These are phyloP conservation scores for Bubo blakistoni DNA, from an alignment of 2,113 vertebrate species.

Conservation along the genomic window DNA sequence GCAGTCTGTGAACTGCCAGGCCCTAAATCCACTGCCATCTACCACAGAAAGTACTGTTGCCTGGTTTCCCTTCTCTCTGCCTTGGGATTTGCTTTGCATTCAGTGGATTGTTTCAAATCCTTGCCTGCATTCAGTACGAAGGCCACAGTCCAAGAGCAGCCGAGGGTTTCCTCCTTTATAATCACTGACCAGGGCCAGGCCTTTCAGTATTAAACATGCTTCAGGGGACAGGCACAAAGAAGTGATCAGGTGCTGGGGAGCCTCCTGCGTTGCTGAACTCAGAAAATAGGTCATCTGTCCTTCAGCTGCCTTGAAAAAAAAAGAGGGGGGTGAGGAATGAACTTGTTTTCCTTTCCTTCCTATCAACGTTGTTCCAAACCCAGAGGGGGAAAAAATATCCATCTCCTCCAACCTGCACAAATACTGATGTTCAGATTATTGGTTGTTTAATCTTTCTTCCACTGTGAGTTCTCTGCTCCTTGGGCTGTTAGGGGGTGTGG, in stretches of 20 bases:
- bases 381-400: accelerated
- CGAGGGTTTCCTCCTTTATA: neutral
- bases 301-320: neutral
- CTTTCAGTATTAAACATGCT: constrained; percentile 17
- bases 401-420: neutral
- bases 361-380: neutral
- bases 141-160: neutral
- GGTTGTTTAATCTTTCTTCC: neutral
- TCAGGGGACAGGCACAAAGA: constrained; percentile 34
- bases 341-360: neutral
- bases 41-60: constrained; percentile 12
- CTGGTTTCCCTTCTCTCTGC: neutral
- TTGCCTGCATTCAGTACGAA: neutral
- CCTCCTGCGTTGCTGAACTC: neutral
- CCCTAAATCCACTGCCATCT: constrained; percentile 5
- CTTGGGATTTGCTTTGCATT: constrained; percentile 13
- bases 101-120: neutral
- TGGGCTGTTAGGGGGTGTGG: neutral
- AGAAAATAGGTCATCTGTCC: constrained; percentile 48
- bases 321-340: neutral
- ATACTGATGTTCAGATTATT: neutral
- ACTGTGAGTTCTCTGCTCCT: neutral
- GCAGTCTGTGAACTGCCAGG: constrained; percentile 29
- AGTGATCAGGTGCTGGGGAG: constrained; percentile 18
- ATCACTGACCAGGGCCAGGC: neutral